Evolutionary conservation across 2,113 vertebrate species (phyloP).

Genomic region (Lathamus discolor): DNA sequence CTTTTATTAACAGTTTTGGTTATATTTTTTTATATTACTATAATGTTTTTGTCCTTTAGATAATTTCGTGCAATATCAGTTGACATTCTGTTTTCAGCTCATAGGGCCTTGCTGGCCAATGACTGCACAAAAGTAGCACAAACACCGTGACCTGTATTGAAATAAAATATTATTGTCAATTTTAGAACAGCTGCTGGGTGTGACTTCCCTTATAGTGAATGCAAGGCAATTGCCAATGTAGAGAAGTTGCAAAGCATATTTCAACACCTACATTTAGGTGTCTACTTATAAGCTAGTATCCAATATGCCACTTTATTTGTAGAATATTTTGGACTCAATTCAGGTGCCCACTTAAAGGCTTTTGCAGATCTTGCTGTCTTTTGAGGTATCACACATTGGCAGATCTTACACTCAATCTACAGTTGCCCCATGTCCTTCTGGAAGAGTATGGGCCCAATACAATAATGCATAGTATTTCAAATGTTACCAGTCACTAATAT

Average conservation of each 20-base stretch:
- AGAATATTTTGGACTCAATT: neutral
- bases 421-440: neutral
- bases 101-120: neutral
- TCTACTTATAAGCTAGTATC: neutral
- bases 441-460: neutral
- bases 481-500: neutral
- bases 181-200: neutral
- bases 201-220: neutral
- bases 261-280: neutral
- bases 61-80: neutral
- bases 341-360: neutral
- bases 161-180: neutral
- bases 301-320: neutral
- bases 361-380: neutral
- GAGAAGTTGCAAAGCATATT: neutral
- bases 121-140: neutral
- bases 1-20: neutral
- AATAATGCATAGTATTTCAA: neutral
- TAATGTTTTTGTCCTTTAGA: neutral
- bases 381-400: neutral
- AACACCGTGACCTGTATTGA: accelerated
- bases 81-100: neutral
- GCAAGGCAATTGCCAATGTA: neutral
- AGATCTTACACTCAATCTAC: neutral
- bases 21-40: neutral